Percentiles rank a stretch among this genome's conserved stretches.
Evolutionary conservation across 2,888 invertebrate genomes (phyloP).

Genomic region (Lasioglossum calceatum): DNA sequence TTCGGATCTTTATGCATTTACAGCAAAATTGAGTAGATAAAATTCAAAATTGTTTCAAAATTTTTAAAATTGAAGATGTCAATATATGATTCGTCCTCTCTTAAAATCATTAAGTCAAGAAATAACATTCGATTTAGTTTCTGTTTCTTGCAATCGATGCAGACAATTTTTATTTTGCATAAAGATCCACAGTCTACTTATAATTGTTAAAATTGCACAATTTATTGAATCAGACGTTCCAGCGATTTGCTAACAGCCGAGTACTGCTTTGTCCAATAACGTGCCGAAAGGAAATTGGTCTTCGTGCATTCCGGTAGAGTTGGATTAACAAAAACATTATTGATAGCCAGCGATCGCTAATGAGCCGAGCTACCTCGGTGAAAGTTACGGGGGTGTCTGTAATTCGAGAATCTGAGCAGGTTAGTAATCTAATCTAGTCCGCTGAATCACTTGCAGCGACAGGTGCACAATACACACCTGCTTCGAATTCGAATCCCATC

Average conservation of each 20-base stretch:
- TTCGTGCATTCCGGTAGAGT: background rate
- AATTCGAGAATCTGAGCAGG: slow-evolving; percentile 10
- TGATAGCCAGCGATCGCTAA: background rate
- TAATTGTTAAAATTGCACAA: background rate
- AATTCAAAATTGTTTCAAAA: no score
- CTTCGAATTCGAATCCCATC: background rate
- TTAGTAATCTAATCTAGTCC: slow-evolving; percentile 24
- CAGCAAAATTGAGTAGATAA: no score
- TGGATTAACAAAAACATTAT: background rate
- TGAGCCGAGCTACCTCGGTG: background rate
- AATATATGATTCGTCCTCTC: no score
- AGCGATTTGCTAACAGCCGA: background rate
- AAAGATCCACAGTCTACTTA: no score
- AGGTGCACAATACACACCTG: slow-evolving; percentile 17
- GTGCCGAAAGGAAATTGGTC: background rate
- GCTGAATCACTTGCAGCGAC: slow-evolving; percentile 8
- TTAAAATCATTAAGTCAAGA: no score
- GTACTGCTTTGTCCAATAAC: background rate
- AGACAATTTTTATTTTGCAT: no score
- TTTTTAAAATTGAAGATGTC: no score
- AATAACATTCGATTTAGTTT: no score
- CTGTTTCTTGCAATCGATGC: no score
- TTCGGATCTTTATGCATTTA: no score
- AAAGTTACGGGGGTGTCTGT: background rate
- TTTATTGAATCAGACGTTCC: background rate